Conservation (phyloP, 2,888 invertebrate species). For the Tetropium fuscum region DNA sequence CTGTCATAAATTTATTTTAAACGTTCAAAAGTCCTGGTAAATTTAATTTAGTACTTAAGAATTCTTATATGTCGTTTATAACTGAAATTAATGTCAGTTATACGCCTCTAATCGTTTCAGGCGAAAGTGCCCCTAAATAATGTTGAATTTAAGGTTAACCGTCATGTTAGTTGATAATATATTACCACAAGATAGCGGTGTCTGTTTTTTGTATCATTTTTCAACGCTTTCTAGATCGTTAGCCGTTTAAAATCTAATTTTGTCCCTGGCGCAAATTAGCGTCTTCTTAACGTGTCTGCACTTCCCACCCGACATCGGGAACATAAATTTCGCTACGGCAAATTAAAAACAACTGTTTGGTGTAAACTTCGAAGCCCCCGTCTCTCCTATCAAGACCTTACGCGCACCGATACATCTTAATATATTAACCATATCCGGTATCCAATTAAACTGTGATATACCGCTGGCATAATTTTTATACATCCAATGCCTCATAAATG, state of each 20-base stretch:
- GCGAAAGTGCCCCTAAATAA: conserved; percentile 46
- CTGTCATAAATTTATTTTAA: conserved; percentile 50
- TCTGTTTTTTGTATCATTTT: conserved; percentile 62
- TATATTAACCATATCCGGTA: conserved; percentile 48
- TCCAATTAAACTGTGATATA: conserved; percentile 39
- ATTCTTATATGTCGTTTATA: conserved; percentile 59
- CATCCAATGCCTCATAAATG: not conserved
- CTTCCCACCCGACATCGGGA: conserved; percentile 58
- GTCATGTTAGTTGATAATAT: conserved; percentile 55
- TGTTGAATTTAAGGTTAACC: conserved; percentile 47
- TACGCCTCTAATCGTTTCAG: conserved; percentile 60
- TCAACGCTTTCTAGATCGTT: conserved; percentile 64
- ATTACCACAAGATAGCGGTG: conserved; percentile 49
- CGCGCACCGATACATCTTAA: conserved; percentile 34
- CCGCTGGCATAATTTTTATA: not conserved
- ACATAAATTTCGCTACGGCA: conserved; percentile 66
- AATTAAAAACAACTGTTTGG: conserved; percentile 66
- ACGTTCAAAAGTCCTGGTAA: conserved; percentile 38
- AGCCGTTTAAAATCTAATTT: conserved; percentile 67
- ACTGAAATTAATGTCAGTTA: conserved; percentile 63
- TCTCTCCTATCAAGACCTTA: conserved; percentile 36
- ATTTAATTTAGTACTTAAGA: conserved; percentile 56
- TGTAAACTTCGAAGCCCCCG: conserved; percentile 58
- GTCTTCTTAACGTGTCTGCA: conserved; percentile 62
- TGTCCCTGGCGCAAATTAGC: conserved; percentile 65